Evolutionary conservation across 35 echinoderm and acorn worm species (phyloP), one percentile per base, ranked within the genome.

Genomic region (Acanthaster planci): DNA sequence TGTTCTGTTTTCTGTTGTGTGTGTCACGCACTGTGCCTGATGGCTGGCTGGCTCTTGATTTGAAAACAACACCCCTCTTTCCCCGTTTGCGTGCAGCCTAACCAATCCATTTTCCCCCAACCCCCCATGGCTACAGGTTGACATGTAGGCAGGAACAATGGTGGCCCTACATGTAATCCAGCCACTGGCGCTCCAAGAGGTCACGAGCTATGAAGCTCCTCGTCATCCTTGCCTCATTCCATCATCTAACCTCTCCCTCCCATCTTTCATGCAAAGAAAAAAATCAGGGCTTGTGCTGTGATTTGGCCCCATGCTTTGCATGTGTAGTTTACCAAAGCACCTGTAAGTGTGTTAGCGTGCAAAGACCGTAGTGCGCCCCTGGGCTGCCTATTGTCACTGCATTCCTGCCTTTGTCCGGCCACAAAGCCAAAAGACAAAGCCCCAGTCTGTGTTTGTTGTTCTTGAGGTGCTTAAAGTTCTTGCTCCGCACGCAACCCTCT

Each of bases 381-480:
- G 23, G 64, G 64, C 64, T 34, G 34, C 64, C 42, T 31, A 34
- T 72, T 72, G 64, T 34, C 34, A 19, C 22, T 12, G 64, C 64
- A 72, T 72, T 72, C 64, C 64, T 3, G 30, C 14, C 64, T 72
- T 72, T 72, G 64, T 72, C 64, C n/a, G n/a, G 64, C 26, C 23
- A 72, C 64, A 72, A 72, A 72, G 64, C 23, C 64, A 10, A 26
- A 72, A 72, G 64, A 72, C 64, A 72, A 72, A 31, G 64, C 23
- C 30, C 19, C 23, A 72, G 64, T 72, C 64, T 31, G 64, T 72
- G 64, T 72, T 72, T 72, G 64, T 72, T 72, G 64, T 72, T 72
- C 64, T 72, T 72, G 64, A 72, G 64, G 64, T 72, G 64, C 64
- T 72, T 72, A 72, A 72, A 72, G 64, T 72, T 72, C 64, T 72